These are phyloP conservation scores for Euphydryas editha DNA, from an alignment of 2,888 invertebrate species.

Conservation along the genomic window DNA sequence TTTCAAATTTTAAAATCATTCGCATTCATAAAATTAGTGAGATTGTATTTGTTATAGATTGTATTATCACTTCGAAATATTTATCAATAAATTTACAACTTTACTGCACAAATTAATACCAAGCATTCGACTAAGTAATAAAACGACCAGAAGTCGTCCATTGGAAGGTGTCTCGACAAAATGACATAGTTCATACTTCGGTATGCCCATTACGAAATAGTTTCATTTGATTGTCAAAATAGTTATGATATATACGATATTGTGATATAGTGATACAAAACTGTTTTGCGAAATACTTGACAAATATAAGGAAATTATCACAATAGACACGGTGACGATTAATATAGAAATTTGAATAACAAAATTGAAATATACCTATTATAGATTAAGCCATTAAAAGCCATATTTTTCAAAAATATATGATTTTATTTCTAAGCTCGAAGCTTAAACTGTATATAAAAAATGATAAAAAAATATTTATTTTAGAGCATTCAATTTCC, in stretches of 20 bases:
- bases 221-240: conserved; percentile 30
- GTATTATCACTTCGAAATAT: too few relatives aligned
- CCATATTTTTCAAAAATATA: too few relatives aligned
- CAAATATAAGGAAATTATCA: not conserved
- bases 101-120: not conserved
- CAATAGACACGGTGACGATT: not conserved
- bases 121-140: not conserved
- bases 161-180: not conserved
- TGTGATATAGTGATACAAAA: not conserved
- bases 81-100: not conserved
- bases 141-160: not conserved
- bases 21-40: too few relatives aligned
- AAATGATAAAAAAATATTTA: too few relatives aligned
- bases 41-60: not conserved
- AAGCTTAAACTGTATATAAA: too few relatives aligned
- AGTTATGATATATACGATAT: conserved; percentile 24
- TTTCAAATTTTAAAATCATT: too few relatives aligned
- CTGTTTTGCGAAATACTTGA: conserved; percentile 9
- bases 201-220: conserved; percentile 33
- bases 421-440: too few relatives aligned
- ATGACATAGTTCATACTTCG: conserved; percentile 3
- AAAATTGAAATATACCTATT: too few relatives aligned
- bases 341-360: too few relatives aligned
- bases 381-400: too few relatives aligned
- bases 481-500: too few relatives aligned